Base-by-base conservation (phyloP, 1,140 invertebrate genomes). In the Brachionus plicatilis region DNA sequence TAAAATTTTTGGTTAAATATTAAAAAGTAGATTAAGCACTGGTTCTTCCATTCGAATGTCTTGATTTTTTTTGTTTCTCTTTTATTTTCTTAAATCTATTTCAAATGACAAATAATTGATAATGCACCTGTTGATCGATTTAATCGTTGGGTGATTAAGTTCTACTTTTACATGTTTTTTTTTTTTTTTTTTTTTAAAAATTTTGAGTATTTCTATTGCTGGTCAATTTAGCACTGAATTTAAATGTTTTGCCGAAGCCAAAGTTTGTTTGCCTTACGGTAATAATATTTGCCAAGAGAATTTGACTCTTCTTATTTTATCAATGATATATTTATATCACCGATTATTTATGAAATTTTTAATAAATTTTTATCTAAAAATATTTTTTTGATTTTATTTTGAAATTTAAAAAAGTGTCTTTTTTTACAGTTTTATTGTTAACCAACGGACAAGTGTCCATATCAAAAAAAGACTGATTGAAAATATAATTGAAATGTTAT, bases 1-100 rank as follows among this genome's bases (percentile, higher is more conserved):
- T 72, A 72, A 72, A 72, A 72, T 72, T 72, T 41, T 41, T 12
- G 12, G 3, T 68, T 37, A 72, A 41, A 72, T 17, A 41, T 41
- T 17, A 72, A 72, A 72, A 72, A 72, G 68, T 72, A 72, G 68
- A 72, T 72, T 41, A 41, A 41, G 53, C 53, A 20, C 53, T 12
- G 29, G n/a, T 37, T 72, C 68, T 72, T 72, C 53, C 53, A 56
- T 17, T 56, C n/a, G n/a, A 56, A 50, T 68, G 24, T 29, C 41
- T 72, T 72, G 7, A 72, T 14, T 72, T 33, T 33, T 43, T 70
- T 70, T 0, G 43, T 70, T 70, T 37, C 9, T 68, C 2, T 68
- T 29, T 33, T 68, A 4, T 68, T 37, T 14, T 14, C 3, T 11
- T 47, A 11, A 12, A 12, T 47, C 14, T 47, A n/a, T 56, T n/a